phyloP scores from a whole-genome alignment of 2,888 invertebrate genomes.

The Dryobota labecula region DNA sequence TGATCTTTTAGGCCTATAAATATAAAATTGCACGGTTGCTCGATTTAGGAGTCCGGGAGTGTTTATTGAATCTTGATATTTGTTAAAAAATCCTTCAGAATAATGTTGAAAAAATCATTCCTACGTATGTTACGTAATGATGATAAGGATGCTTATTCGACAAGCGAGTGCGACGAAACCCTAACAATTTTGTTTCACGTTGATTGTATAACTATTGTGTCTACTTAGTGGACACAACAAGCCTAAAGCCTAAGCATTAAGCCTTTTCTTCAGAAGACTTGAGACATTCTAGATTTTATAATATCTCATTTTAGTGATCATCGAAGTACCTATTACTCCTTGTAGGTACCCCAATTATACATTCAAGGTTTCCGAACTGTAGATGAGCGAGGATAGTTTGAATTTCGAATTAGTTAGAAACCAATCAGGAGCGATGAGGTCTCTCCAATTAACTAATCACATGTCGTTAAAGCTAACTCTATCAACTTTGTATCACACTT shows the following conservation, averaged over 20 bases:
- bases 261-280: not conserved
- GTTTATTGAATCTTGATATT: no score
- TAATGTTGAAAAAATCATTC: not conserved
- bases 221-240: no score
- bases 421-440: conserved; percentile 60
- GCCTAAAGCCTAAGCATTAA: no score
- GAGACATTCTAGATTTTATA: not conserved
- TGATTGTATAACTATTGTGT: no score
- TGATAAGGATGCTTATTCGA: not conserved
- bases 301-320: not conserved
- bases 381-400: conserved; percentile 37
- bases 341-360: conserved; percentile 22
- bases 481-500: conserved; percentile 47
- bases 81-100: no score
- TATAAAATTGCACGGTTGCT: no score
- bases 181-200: no score
- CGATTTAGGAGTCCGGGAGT: no score
- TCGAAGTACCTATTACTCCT: not conserved
- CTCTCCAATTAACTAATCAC: conserved; percentile 64
- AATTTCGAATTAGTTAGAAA: conserved; percentile 59
- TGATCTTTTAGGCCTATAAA: no score
- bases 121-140: not conserved
- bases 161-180: not conserved
- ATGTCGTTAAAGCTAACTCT: conserved; percentile 57
- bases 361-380: conserved; percentile 38